A percentile compares a stretch with the other conserved stretches of the same genome.
Conservation (phyloP, 2,113 vertebrate species). For the Chamaea fasciata region DNA sequence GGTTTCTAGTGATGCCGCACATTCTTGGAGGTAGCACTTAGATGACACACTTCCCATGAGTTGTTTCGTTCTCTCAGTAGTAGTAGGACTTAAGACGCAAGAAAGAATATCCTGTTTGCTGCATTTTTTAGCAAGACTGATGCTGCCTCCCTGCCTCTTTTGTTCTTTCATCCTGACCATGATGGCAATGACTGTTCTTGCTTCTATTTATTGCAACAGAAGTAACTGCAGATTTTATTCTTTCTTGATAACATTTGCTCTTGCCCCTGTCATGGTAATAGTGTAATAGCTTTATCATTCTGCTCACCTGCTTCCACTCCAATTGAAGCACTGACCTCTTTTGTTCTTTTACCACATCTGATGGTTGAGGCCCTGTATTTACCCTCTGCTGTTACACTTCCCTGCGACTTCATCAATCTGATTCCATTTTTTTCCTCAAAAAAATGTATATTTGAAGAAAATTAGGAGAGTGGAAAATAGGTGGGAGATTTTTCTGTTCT, state of each 20-base stretch:
- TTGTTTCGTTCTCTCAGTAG: background rate
- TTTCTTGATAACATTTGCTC: background rate
- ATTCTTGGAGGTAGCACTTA: background rate
- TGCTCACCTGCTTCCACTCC: background rate
- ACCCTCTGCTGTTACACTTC: background rate
- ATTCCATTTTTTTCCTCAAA: background rate
- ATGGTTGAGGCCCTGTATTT: background rate
- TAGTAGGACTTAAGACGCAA: background rate
- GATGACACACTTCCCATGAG: background rate
- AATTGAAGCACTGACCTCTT: background rate
- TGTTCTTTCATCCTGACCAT: background rate
- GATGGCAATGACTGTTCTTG: background rate
- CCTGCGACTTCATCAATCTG: background rate
- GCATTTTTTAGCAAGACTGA: background rate
- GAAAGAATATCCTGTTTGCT: background rate
- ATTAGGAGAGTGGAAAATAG: background rate
- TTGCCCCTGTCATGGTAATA: accelerated
- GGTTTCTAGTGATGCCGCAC: background rate
- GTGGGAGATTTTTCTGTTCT: background rate
- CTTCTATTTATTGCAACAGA: background rate
- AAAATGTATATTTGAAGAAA: background rate
- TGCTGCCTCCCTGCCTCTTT: background rate
- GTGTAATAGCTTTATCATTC: background rate
- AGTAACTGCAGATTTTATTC: background rate
- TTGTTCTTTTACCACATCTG: background rate